Base-by-base conservation (phyloP, 1,140 invertebrate species). In the Drosophila rhopaloa region DNA sequence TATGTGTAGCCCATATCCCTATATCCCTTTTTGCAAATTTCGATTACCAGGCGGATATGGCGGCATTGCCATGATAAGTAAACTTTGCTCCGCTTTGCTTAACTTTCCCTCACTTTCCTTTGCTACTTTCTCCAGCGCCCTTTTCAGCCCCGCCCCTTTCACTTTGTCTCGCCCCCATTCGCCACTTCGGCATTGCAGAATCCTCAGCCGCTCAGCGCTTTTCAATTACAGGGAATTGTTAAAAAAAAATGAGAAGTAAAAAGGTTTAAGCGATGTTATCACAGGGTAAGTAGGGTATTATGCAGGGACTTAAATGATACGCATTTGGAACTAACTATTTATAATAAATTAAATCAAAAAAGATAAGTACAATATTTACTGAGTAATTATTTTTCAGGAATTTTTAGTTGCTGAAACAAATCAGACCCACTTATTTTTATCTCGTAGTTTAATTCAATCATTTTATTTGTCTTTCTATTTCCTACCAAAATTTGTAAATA, bases 11-110 rank as follows among this genome's bases (percentile, higher is more conserved):
- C 59, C 60, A 62, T 59, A 50, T 67, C 38, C 67, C 48, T 55
- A 54, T 70, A 74, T 67, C 65, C 58, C 63, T 73, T 72, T 76
- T 62, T 58, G 53, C 46, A 53, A 74, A 81, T 84, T 84, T 85
- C 81, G 78, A 86, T 85, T 85, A 86, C 78, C 68, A 62, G 73
- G 67, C 82, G 82, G 82, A 85, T 81, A 81, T 85, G 74, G 70
- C 78, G 41, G 50, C 76, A 70, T 58, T 76, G 53, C 56, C 47
- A 58, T 70, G 75, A 73, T 79, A 81, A 81, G 79, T 73, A 67
- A 81, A 59, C 62, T 59, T 61, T 59, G 54, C 24, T 35, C 27
- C 51, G 53, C 38, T n/a, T 7, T 24, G 27, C 44, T 74, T 61
- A 61, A 38, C 37, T 29, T 53, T 53, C 13, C 66, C 19, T 41